Conservation (phyloP, 1,140 invertebrate species). For the Drosophila willistoni region DNA sequence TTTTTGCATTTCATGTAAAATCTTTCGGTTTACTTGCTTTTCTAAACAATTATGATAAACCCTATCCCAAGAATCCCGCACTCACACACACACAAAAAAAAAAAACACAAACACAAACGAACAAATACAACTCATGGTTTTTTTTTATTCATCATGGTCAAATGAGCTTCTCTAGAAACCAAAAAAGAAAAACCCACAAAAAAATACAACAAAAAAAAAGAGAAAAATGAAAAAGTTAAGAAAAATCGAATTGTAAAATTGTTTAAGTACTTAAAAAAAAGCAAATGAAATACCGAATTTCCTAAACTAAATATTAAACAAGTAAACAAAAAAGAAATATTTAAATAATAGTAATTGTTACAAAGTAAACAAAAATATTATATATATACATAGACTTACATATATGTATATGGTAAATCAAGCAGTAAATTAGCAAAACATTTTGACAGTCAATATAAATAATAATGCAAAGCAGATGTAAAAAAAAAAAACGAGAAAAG, state of each 20-base stretch:
- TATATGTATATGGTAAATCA: slow-evolving; percentile 34
- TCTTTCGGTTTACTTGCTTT: slow-evolving; percentile 25
- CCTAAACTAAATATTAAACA: slow-evolving; percentile 33
- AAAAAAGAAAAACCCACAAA: slow-evolving; percentile 37
- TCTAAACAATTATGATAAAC: background rate
- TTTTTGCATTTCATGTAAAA: slow-evolving; percentile 52
- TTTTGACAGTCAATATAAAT: slow-evolving; percentile 48
- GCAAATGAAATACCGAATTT: slow-evolving; percentile 64
- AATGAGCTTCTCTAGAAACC: slow-evolving; percentile 49
- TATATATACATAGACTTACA: slow-evolving; percentile 34
- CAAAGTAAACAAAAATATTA: slow-evolving; percentile 30
- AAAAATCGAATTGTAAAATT: slow-evolving; percentile 43
- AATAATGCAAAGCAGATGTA: slow-evolving; percentile 20
- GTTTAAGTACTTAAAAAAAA: slow-evolving; percentile 41
- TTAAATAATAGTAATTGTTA: slow-evolving; percentile 52
- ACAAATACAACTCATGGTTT: no score
- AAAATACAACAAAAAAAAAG: slow-evolving; percentile 17
- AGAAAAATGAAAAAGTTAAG: background rate
- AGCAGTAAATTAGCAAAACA: slow-evolving; percentile 41
- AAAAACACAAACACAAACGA: background rate
- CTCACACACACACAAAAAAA: background rate
- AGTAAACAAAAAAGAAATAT: slow-evolving; percentile 28
- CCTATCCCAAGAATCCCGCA: background rate
- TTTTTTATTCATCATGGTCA: slow-evolving; percentile 22
- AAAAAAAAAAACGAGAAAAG: slow-evolving; percentile 20